Evolutionary conservation across 2,888 invertebrate genomes (phyloP), one percentile per base, ranked within the genome.

Genomic region (Erebia epiphron): DNA sequence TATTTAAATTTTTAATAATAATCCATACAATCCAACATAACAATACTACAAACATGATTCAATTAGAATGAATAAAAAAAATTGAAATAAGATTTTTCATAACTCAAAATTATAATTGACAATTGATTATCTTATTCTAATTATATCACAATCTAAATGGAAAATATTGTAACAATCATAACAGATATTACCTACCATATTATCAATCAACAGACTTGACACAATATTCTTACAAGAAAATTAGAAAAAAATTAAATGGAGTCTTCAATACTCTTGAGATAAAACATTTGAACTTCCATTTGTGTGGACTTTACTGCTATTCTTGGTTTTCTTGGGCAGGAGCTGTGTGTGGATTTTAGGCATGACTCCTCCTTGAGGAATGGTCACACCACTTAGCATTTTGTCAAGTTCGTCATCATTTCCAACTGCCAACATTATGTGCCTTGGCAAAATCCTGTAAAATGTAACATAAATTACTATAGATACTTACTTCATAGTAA

Each of bases 391-490:
- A 0, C 95, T 94, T 7, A 98, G 86, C 66, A 98, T 91, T 84
- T 95, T 96, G 86, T 96, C 97, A 80, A 98, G 89, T 81, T 98
- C 97, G 79, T 97, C 97, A 84, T 98, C 97, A 85, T 97, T 97
- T 16, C 96, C 93, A 74, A 97, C 95, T 35, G 97, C 97, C 76
- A 98, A 83, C 83, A 97, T 96, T 35, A 97, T 91, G 85, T 97
- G 97, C 65, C 97, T 94, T 0, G 97, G 97, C 70, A 96, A 95
- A 80, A 98, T 97, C 77, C 88, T 88, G 72, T 3, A 81, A 79
- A 13, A 26, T 16, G 18, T 69, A 56, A 75, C 57, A 18, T 35
- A 8, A 1, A 35, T 58, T 1, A 14, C 26, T 21, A 2, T 58
- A n/a, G 0, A 21, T 7, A 26, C 26, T 8, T 4, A 4, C 35